These are phyloP conservation scores for Sepioteuthis lessoniana DNA, from an alignment of 2,888 invertebrate genomes.

Conservation along the genomic window DNA sequence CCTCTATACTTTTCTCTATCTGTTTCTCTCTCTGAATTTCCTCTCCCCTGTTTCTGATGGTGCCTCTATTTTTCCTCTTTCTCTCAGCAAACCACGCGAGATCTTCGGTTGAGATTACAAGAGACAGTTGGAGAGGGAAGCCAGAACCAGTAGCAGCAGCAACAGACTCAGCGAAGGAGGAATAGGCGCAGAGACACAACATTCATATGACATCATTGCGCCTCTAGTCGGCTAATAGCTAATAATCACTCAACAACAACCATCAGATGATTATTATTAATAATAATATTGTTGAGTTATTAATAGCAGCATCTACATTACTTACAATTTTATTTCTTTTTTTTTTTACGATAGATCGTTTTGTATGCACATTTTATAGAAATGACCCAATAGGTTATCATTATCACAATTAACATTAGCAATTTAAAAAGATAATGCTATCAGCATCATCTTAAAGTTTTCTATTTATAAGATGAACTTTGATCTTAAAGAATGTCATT, in stretches of 20 bases:
- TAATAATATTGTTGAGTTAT: neutral
- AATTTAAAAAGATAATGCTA: too few relatives aligned
- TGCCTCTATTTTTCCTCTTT: neutral
- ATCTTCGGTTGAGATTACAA: neutral
- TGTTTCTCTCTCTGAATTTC: neutral
- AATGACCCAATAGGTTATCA: too few relatives aligned
- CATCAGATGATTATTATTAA: neutral
- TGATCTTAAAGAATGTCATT: too few relatives aligned
- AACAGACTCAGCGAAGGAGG: neutral
- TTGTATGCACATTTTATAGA: too few relatives aligned
- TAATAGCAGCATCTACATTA: neutral
- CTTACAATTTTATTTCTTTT: too few relatives aligned
- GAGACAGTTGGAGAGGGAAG: neutral
- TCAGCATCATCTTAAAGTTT: too few relatives aligned
- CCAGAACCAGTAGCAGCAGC: neutral
- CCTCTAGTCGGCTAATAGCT: slow-evolving; percentile 21
- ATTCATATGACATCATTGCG: neutral
- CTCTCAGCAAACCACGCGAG: slow-evolving; percentile 2
- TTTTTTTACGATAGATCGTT: too few relatives aligned
- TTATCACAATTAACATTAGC: too few relatives aligned
- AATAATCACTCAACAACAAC: neutral
- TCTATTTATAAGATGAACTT: too few relatives aligned
- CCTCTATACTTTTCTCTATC: neutral
- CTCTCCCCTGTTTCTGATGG: neutral
- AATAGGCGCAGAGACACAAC: neutral